These are phyloP conservation scores for Bryconaethiops microstoma DNA, from an alignment of 2,797 vertebrate species.

Conservation along the genomic window DNA sequence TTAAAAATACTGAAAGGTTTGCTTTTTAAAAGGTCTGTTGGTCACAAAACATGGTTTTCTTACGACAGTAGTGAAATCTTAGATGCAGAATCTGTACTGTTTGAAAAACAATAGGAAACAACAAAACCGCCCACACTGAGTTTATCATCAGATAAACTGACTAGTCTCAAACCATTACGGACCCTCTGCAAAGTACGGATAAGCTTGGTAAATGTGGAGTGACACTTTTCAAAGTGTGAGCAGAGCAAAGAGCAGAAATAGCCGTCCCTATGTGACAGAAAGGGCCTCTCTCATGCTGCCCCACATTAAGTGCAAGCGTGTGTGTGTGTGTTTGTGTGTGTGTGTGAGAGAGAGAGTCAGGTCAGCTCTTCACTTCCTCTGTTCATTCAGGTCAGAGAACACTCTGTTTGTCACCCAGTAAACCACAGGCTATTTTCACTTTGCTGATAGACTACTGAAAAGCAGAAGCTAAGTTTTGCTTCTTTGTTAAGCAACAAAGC, in stretches of 20 bases:
- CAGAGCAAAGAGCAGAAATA: constrained; percentile 52
- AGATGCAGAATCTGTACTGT: background rate
- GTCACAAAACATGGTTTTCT: background rate
- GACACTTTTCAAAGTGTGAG: constrained; percentile 42
- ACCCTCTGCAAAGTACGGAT: constrained; percentile 13
- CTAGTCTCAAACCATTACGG: constrained; percentile 35
- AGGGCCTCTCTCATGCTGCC: constrained; percentile 31
- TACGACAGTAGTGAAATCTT: background rate
- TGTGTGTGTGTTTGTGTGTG: background rate
- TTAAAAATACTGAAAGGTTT: background rate
- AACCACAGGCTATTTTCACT: constrained; percentile 68
- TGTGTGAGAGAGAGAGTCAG: constrained; percentile 43
- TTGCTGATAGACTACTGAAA: constrained; percentile 60
- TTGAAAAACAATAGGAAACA: background rate
- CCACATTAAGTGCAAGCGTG: constrained; percentile 28
- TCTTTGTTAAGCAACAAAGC: constrained; percentile 35
- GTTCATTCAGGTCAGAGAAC: constrained; percentile 57
- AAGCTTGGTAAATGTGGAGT: constrained; percentile 23
- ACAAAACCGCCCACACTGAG: background rate
- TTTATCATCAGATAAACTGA: constrained; percentile 6
- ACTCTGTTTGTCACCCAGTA: constrained; percentile 59
- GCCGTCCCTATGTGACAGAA: constrained; percentile 43
- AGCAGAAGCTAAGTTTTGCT: constrained; percentile 46
- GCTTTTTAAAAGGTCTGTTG: background rate
- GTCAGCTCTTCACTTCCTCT: constrained; percentile 63